Evolutionary conservation across 2,797 vertebrate genomes (phyloP).

Genomic region (Odontamblyopus lacepedii): DNA sequence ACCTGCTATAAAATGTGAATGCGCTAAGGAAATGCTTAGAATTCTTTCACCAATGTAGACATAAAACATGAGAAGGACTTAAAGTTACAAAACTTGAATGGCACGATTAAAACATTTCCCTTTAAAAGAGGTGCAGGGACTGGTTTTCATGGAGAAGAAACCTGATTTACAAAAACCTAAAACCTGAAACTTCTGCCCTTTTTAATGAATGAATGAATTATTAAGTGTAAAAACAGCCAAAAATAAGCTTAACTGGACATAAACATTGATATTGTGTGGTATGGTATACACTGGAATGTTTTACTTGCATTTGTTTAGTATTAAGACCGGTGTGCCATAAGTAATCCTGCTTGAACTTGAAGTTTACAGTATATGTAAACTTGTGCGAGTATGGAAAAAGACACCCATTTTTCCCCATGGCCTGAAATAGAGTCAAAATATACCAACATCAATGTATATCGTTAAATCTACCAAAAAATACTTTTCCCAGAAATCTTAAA

Average conservation of each 20-base stretch:
- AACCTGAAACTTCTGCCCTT: background rate
- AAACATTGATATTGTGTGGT: background rate
- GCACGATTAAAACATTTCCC: conserved; percentile 6
- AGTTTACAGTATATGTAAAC: background rate
- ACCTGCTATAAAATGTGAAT: conserved; percentile 79
- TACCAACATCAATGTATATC: too few relatives aligned
- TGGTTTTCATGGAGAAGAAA: background rate
- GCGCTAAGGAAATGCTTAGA: conserved; percentile 6
- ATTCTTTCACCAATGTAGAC: conserved; percentile 40
- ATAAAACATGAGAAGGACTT: background rate
- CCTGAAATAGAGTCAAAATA: too few relatives aligned
- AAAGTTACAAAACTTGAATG: conserved; percentile 33
- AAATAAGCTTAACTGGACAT: background rate
- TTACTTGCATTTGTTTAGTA: background rate
- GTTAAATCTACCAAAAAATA: too few relatives aligned
- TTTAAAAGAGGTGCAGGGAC: background rate
- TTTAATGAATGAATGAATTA: background rate
- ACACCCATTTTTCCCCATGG: too few relatives aligned
- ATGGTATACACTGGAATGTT: background rate
- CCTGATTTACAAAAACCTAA: background rate
- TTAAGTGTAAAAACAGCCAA: too few relatives aligned
- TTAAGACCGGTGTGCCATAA: background rate
- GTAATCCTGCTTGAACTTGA: background rate
- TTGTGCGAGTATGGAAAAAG: too few relatives aligned
- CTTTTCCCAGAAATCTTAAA: too few relatives aligned